Conservation (phyloP, 2,797 vertebrate species). For the Tinamus major region DNA sequence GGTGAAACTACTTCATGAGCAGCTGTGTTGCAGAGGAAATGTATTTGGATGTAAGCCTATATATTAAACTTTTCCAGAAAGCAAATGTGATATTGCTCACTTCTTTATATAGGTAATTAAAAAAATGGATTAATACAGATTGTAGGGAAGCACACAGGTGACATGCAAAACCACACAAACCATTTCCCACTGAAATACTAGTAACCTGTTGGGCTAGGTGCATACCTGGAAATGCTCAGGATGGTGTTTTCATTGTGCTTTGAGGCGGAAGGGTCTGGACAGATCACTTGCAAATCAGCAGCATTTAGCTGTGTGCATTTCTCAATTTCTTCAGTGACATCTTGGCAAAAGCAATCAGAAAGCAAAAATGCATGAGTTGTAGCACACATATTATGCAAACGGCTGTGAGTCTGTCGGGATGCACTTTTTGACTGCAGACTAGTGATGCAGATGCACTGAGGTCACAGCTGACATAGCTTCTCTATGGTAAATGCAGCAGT, state of each 20-base stretch:
- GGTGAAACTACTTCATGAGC: background rate
- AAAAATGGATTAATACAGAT: background rate
- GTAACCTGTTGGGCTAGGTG: background rate
- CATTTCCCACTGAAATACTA: background rate
- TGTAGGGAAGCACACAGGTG: background rate
- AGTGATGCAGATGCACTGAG: background rate
- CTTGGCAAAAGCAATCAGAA: background rate
- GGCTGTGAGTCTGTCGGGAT: background rate
- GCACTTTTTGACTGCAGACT: background rate
- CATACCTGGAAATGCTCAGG: background rate
- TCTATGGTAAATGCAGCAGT: background rate
- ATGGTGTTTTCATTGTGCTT: background rate
- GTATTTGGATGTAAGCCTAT: background rate
- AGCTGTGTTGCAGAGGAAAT: background rate
- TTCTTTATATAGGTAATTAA: background rate
- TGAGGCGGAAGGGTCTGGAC: background rate
- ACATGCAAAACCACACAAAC: background rate
- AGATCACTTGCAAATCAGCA: background rate
- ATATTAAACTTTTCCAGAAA: background rate
- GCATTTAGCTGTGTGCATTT: background rate
- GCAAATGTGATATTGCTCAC: background rate
- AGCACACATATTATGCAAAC: background rate
- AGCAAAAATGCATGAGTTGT: background rate
- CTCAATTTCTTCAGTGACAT: background rate
- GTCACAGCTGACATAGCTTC: background rate